These are phyloP conservation scores for Acrossocheilus fasciatus DNA, from an alignment of 2,797 vertebrate species.

Conservation along the genomic window DNA sequence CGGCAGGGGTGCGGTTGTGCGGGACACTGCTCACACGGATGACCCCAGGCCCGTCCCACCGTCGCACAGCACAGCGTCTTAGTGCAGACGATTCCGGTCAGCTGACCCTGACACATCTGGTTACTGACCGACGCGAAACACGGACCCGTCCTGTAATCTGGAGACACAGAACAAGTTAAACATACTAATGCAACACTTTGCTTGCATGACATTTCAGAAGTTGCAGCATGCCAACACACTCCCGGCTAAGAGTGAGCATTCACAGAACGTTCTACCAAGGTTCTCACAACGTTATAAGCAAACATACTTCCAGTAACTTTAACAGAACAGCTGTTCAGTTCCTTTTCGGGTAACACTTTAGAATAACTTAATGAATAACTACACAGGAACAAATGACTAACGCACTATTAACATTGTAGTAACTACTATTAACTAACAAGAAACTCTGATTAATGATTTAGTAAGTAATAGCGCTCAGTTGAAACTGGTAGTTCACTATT, in stretches of 20 bases:
- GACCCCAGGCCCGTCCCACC: slow-evolving; percentile 96
- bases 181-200: background rate
- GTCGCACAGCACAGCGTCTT: slow-evolving; percentile 98
- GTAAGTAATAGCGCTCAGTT: no score
- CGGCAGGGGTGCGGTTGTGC: slow-evolving; percentile 97
- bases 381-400: no score
- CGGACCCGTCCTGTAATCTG: slow-evolving; percentile 97
- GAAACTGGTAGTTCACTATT: no score
- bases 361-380: no score
- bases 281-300: no score
- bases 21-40: slow-evolving; percentile 98
- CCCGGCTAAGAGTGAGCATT: background rate
- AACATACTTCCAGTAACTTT: no score
- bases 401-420: no score
- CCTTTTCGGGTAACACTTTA: no score
- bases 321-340: no score
- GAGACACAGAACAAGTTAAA: slow-evolving; percentile 1
- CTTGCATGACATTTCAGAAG: background rate
- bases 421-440: no score
- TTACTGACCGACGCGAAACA: slow-evolving; percentile 96
- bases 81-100: slow-evolving; percentile 97
- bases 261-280: background rate
- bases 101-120: slow-evolving; percentile 99
- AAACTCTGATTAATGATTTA: no score
- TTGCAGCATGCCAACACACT: background rate